A percentile compares a stretch with the other conserved stretches of the same genome.
Conservation (phyloP, 1,140 invertebrate genomes). For the Zaprionus inermis region DNA sequence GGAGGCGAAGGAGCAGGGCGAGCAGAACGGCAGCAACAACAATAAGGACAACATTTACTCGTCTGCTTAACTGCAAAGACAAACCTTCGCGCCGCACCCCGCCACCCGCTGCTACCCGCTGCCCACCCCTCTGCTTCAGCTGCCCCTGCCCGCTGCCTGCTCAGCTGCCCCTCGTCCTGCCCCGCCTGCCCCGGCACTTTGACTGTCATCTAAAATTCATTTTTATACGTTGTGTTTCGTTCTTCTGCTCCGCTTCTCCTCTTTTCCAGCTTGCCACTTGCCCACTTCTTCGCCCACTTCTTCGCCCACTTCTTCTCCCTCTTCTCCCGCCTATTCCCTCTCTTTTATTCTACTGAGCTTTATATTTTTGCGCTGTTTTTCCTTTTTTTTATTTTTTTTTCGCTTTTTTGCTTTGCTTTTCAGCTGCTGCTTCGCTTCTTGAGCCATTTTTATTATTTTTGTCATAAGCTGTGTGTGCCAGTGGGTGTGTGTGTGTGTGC, state of each 20-base stretch:
- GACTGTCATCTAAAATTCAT: constrained; percentile 83
- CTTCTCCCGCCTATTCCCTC: neutral
- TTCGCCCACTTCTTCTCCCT: too few species aligned
- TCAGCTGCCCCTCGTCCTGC: neutral
- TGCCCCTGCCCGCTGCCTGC: neutral
- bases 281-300: too few species aligned
- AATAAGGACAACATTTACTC: constrained; percentile 81
- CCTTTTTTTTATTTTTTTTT: constrained; percentile 45
- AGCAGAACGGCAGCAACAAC: constrained; percentile 52
- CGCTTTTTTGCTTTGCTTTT: constrained; percentile 62
- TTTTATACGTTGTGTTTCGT: constrained; percentile 77
- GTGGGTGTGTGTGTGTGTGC: constrained; percentile 56
- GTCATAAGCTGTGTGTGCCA: constrained; percentile 63
- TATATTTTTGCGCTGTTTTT: constrained; percentile 61
- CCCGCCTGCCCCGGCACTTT: constrained; percentile 51
- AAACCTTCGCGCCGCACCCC: constrained; percentile 55
- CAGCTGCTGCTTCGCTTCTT: constrained; percentile 72
- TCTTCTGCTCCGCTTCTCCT: constrained; percentile 36
- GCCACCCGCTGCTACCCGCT: neutral
- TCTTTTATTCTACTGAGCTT: constrained; percentile 53
- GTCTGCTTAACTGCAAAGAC: constrained; percentile 81
- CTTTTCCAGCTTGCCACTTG: too few species aligned
- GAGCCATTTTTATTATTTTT: constrained; percentile 82
- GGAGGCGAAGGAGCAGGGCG: constrained; percentile 6
- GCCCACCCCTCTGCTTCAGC: neutral